phyloP scores from a whole-genome alignment of 2,113 vertebrate species.

The Eclectus roratus region DNA sequence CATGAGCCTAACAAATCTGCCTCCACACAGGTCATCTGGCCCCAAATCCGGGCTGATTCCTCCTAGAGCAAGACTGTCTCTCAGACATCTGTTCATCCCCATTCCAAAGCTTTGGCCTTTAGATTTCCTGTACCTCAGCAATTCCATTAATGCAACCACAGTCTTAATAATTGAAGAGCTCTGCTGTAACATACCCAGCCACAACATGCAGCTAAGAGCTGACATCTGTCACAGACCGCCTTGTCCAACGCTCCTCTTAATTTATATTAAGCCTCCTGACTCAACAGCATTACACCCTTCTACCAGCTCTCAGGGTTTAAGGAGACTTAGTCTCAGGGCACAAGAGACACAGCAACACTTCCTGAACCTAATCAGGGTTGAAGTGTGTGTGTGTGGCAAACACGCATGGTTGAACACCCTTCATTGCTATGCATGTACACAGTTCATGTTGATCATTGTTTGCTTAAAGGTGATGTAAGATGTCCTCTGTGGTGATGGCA shows the following conservation, averaged over 20 bases:
- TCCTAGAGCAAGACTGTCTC: neutral
- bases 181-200: neutral
- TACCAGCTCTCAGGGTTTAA: neutral
- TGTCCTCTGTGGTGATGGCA: neutral
- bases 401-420: neutral
- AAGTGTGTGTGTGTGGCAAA: neutral
- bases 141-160: neutral
- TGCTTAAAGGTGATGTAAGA: neutral
- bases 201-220: neutral
- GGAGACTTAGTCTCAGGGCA: neutral
- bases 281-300: constrained; percentile 10
- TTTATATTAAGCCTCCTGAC: constrained; percentile 17
- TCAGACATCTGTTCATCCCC: neutral
- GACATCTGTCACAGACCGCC: neutral
- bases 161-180: neutral
- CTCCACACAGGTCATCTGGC: constrained; percentile 3
- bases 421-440: accelerated
- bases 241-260: neutral
- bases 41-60: constrained; percentile 43
- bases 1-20: neutral
- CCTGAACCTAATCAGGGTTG: neutral
- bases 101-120: neutral
- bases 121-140: neutral
- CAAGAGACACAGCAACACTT: neutral
- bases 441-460: neutral